These are phyloP conservation scores for Ochotona princeps DNA, from an alignment of 2,113 vertebrate species.

Conservation along the genomic window DNA sequence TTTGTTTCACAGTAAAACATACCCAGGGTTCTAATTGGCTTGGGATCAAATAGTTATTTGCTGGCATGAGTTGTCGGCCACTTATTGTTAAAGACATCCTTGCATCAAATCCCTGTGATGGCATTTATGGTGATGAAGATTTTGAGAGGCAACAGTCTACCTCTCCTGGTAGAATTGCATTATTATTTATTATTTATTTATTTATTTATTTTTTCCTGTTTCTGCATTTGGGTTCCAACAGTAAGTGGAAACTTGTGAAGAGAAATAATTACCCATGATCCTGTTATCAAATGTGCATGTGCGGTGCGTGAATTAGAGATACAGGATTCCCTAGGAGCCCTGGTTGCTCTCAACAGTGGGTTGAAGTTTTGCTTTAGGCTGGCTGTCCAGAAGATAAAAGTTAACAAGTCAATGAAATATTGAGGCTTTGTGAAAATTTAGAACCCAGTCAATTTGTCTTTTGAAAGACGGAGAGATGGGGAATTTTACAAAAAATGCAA, in stretches of 20 bases:
- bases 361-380: constrained; percentile 1
- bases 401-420: neutral
- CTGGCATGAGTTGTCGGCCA: neutral
- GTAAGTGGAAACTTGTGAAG: neutral
- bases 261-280: neutral
- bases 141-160: neutral
- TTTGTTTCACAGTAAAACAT: constrained; percentile 5
- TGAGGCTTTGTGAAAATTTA: constrained; percentile 6
- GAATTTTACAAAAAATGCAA: neutral
- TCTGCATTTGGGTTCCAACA: neutral
- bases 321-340: neutral
- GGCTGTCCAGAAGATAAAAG: constrained; percentile 13
- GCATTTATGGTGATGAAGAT: neutral
- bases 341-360: neutral
- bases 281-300: neutral
- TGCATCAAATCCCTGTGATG: neutral
- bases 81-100: neutral
- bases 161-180: neutral
- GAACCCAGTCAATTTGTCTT: neutral
- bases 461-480: constrained; percentile 3
- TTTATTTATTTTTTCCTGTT: neutral
- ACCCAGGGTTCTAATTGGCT: neutral
- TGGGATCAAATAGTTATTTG: constrained; percentile 13
- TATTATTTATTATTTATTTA: too few species aligned
- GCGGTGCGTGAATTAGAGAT: neutral